Evolutionary conservation across 1,140 invertebrate species (phyloP).

Genomic region (Trachymyrmex septentrionalis): DNA sequence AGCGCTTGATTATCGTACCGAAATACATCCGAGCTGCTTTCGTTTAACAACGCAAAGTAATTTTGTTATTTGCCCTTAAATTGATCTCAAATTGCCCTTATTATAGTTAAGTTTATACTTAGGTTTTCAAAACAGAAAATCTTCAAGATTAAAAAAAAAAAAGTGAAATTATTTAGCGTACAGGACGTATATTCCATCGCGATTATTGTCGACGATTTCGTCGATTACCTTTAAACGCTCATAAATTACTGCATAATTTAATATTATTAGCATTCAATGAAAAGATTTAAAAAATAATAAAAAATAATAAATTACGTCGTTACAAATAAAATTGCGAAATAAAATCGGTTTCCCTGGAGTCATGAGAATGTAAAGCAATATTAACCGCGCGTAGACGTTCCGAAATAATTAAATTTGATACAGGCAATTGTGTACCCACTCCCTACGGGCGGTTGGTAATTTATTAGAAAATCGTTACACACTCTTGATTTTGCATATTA

Average conservation of each 20-base stretch:
- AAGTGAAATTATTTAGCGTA: not conserved
- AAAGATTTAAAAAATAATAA: not conserved
- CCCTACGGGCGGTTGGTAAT: not conserved
- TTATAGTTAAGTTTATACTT: no score
- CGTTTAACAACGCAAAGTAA: not conserved
- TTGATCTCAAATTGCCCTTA: not conserved
- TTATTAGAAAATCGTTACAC: not conserved
- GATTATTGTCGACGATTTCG: not conserved
- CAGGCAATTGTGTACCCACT: not conserved
- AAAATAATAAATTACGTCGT: not conserved
- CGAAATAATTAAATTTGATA: slow-evolving; percentile 38
- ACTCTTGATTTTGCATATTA: slow-evolving; percentile 17
- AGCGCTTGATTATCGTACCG: slow-evolving; percentile 32
- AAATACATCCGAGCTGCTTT: slow-evolving; percentile 21
- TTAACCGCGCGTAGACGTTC: slow-evolving; percentile 1
- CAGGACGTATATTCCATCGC: not conserved
- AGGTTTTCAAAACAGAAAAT: not conserved
- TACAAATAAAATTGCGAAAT: slow-evolving; percentile 6
- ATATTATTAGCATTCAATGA: not conserved
- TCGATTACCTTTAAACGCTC: not conserved
- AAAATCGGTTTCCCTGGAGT: not conserved
- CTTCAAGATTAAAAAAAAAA: not conserved
- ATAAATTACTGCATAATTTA: not conserved
- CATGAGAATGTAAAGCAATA: not conserved
- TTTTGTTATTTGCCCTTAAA: not conserved